These are phyloP conservation scores for Agelaius phoeniceus DNA, from an alignment of 2,113 vertebrate species.

Conservation along the genomic window DNA sequence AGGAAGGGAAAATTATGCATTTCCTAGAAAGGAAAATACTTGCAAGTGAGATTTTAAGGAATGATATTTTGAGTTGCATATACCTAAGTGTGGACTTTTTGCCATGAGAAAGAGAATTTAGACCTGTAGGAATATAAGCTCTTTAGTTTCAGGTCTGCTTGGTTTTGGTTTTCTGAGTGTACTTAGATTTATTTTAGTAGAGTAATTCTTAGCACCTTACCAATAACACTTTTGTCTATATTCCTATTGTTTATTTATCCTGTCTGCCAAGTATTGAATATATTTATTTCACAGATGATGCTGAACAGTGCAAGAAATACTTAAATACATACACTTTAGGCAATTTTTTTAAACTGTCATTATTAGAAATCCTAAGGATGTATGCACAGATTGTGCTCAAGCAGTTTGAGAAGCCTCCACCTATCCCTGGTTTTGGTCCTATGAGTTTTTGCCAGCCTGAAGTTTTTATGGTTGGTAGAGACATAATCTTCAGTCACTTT, in stretches of 20 bases:
- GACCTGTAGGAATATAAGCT: neutral
- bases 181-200: neutral
- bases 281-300: neutral
- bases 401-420: neutral
- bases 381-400: neutral
- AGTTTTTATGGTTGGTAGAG: neutral
- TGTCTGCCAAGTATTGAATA: neutral
- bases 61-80: neutral
- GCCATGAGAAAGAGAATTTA: neutral
- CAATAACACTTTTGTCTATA: neutral
- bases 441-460: neutral
- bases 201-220: neutral
- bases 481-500: neutral
- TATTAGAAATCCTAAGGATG: neutral
- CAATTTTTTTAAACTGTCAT: neutral
- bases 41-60: neutral
- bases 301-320: neutral
- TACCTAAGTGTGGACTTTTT: too few relatives aligned
- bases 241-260: neutral
- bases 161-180: neutral
- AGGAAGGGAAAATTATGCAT: neutral
- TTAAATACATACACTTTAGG: neutral
- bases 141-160: neutral
- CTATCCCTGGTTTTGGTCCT: neutral
- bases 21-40: neutral